Percentiles rank a stretch among this genome's conserved stretches.
Evolutionary conservation across 30 jellyfish, hydroid and myxozoan species (phyloP).

Genomic region (Turritopsis rubra): DNA sequence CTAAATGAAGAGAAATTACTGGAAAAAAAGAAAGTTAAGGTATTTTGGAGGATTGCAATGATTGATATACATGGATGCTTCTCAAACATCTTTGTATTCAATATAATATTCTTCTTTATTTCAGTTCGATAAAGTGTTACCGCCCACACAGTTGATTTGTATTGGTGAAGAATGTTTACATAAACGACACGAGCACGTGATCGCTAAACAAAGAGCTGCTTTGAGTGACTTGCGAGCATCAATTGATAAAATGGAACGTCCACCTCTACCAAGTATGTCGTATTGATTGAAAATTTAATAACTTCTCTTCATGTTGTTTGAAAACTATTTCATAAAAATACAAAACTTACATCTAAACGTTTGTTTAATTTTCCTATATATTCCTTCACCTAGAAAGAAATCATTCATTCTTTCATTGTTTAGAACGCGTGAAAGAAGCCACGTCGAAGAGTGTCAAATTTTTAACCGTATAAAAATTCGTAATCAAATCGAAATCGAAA

Average conservation of each 20-base stretch:
- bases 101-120: not conserved
- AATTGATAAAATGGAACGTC: constrained; percentile 39
- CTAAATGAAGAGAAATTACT: not conserved
- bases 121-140: not conserved
- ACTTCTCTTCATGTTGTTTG: too few species aligned
- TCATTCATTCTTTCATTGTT: not conserved
- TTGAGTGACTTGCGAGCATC: constrained; percentile 52
- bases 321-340: too few species aligned
- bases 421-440: not conserved
- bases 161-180: constrained; percentile 69
- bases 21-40: constrained; percentile 11
- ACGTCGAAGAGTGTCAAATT: not conserved
- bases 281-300: not conserved
- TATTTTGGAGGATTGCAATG: not conserved
- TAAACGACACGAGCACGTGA: constrained; percentile 66
- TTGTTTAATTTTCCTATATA: not conserved
- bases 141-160: not conserved
- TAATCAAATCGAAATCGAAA: not conserved
- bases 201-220: constrained; percentile 72
- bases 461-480: not conserved
- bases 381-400: not conserved
- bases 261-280: constrained; percentile 59
- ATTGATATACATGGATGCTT: too few species aligned
- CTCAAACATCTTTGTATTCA: too few species aligned
- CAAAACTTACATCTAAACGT: too few species aligned